Evolutionary conservation across 1,140 invertebrate species (phyloP), one percentile per base, ranked within the genome.

Genomic region (Drosophila carrolli): DNA sequence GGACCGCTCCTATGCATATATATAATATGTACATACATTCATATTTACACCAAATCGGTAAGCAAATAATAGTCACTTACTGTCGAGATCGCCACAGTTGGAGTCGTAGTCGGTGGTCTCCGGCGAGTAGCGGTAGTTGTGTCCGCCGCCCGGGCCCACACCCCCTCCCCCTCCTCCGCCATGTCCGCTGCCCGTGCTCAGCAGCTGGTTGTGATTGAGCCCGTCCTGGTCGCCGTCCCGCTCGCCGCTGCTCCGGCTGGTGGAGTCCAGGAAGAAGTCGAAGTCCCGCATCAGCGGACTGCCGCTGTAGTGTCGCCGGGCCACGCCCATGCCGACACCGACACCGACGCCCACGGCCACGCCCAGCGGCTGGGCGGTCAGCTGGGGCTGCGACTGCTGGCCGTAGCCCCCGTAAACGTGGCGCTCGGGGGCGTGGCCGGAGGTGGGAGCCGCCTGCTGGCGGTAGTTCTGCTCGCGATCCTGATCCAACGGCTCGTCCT

Each of bases 101-200:
- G 97, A 97, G 91, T 98, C 97, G 92, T 97, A 98, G 89, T 98
- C 98, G 23, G 97, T 99, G 66, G 97, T 97, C 93, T 98, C 98
- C 6, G 98, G 97, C 43, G 97, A 98, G 44, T 98, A 94, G 8
- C 97, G 97, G 92, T 98, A 98, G 92, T 90, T 91, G 60, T 89
- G 84, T 0, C 76, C 75, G 3, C 76, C 80, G 0, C 62, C 66
- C 3, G 86, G 47, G 13, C 44, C 83, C 2, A 77, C 75, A 27
- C 82, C 78, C 13, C 65, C 14, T 63, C 79, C 4, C 68, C 61
- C 35, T 14, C 76, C 75, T 1, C 66, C 70, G 10, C 82, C 70
- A 27, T 75, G 79, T 38, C 86, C 81, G 38, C 77, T 86, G 47
- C 71, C 72, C 4, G 73, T 67, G 51, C 88, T 82, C 44, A 90